A percentile compares a stretch with the other conserved stretches of the same genome.
phyloP scores from a whole-genome alignment of 2,797 vertebrate genomes.

The Macroramphosus scolopax region DNA sequence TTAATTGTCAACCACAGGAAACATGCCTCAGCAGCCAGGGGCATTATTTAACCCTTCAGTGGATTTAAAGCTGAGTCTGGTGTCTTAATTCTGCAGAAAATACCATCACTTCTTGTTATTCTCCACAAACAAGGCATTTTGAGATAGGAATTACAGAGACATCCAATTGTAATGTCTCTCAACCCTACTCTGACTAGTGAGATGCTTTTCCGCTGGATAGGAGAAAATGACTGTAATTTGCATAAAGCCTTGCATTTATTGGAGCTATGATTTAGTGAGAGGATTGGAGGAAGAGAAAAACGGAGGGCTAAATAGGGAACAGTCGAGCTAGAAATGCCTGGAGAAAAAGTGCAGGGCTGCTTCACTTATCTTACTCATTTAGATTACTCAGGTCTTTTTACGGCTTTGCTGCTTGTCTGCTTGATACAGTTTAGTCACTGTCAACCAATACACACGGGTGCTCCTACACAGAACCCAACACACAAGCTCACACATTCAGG shows the following conservation, averaged over 20 bases:
- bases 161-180: constrained; percentile 3
- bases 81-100: constrained; percentile 26
- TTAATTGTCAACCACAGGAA: constrained; percentile 35
- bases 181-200: background rate
- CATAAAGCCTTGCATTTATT: constrained; percentile 30
- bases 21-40: constrained; percentile 28
- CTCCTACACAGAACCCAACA: background rate
- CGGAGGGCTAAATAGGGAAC: background rate
- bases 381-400: constrained; percentile 54
- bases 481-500: constrained; percentile 8
- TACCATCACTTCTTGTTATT: constrained; percentile 10
- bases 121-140: constrained; percentile 14
- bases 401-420: constrained; percentile 52
- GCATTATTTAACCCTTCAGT: constrained; percentile 19
- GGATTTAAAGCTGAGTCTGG: constrained; percentile 12
- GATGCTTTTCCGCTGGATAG: background rate
- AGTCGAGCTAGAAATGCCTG: constrained; percentile 5
- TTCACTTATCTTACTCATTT: constrained; percentile 58
- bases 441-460: background rate
- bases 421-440: constrained; percentile 49
- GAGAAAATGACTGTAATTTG: constrained; percentile 20
- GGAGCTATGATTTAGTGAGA: constrained; percentile 7
- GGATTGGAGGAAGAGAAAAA: constrained; percentile 10
- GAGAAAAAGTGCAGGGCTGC: constrained; percentile 37
- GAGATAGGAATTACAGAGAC: constrained; percentile 4